Conservation (phyloP, 1,140 invertebrate genomes). For the Gryon sp. region DNA sequence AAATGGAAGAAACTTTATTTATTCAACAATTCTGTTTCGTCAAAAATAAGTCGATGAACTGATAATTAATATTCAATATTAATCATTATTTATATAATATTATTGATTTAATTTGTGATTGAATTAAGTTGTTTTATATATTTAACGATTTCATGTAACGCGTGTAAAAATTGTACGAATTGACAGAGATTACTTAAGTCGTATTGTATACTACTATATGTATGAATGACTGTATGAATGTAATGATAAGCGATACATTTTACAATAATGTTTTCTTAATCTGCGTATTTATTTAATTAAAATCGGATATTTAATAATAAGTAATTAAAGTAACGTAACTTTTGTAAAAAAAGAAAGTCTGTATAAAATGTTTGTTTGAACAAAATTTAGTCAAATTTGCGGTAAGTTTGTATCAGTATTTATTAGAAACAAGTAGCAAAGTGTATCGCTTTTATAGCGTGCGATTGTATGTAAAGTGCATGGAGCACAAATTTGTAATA, state of each 20-base stretch:
- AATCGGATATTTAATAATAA: constrained; percentile 7
- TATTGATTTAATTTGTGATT: constrained; percentile 68
- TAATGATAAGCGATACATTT: constrained; percentile 34
- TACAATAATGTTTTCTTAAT: constrained; percentile 4
- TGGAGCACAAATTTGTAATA: constrained; percentile 65
- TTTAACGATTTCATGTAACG: constrained; percentile 70
- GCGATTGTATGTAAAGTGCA: constrained; percentile 18
- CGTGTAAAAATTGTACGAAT: constrained; percentile 67
- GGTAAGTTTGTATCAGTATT: constrained; percentile 45
- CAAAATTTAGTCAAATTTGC: constrained; percentile 12
- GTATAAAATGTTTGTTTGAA: constrained; percentile 29
- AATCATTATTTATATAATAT: constrained; percentile 66
- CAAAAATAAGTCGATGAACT: constrained; percentile 72
- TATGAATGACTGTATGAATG: background rate
- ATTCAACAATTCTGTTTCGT: background rate
- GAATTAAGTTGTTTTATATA: constrained; percentile 64
- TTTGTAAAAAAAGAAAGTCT: constrained; percentile 46
- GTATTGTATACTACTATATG: constrained; percentile 40
- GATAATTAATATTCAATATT: constrained; percentile 76
- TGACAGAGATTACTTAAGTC: constrained; percentile 73
- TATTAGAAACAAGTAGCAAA: constrained; percentile 38
- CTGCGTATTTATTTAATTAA: constrained; percentile 30
- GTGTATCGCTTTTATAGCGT: constrained; percentile 45
- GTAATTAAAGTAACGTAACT: constrained; percentile 37
- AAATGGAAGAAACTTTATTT: background rate